Conservation (phyloP, 2,888 invertebrate species). For the Hartigia nigra region DNA sequence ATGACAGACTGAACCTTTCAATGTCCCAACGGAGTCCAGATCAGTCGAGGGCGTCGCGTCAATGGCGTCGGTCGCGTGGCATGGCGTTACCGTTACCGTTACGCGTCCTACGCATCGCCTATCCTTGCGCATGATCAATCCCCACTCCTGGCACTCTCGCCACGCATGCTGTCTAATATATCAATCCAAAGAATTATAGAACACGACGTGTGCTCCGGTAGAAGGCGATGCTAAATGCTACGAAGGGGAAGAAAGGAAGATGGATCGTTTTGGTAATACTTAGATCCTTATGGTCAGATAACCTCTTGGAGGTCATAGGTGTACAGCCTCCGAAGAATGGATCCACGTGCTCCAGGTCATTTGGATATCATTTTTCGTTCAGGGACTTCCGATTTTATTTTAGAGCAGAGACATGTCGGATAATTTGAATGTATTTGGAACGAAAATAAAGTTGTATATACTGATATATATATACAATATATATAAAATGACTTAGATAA, state of each 20-base stretch:
- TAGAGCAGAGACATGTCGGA: neutral
- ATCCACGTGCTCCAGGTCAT: neutral
- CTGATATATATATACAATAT: neutral
- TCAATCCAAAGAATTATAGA: neutral
- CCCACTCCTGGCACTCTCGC: neutral
- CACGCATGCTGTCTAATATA: neutral
- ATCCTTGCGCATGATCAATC: neutral
- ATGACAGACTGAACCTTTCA: constrained; percentile 32
- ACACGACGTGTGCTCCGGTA: neutral
- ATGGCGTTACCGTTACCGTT: neutral
- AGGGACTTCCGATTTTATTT: neutral
- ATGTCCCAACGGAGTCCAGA: constrained; percentile 26
- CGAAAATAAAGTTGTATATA: neutral
- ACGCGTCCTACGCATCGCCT: neutral
- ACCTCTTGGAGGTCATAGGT: neutral
- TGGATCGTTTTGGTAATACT: neutral
- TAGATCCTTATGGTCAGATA: neutral
- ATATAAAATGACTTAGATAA: neutral
- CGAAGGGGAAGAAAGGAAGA: neutral
- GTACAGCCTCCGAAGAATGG: neutral
- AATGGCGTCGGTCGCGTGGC: constrained; percentile 8
- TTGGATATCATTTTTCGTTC: neutral
- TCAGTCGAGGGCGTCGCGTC: constrained; percentile 1
- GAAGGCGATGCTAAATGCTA: neutral
- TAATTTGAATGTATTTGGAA: neutral